Evolutionary conservation across 2,113 vertebrate genomes (phyloP), one percentile per base, ranked within the genome.

Genomic region (Trachemys scripta): DNA sequence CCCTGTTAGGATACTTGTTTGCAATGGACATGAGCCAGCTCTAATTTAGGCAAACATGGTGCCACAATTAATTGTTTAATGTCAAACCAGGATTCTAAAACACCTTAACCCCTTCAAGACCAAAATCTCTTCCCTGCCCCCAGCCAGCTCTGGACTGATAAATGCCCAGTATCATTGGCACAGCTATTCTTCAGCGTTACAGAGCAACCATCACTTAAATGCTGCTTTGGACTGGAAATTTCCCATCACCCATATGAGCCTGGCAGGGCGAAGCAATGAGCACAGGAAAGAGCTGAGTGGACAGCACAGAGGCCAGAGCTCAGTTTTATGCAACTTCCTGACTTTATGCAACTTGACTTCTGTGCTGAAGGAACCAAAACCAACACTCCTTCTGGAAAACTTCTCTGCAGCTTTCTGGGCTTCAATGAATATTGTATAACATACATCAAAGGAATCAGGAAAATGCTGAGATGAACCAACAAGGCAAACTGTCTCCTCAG

Each of bases 21-120:
- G 96, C 92, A 25, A 87, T 93, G 97, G 95, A 93, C 72, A 62
- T 25, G 1, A 88, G 94, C 97, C 96, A 97, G 92, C 83, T 94
- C 85, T 84, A 96, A 90, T 94, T 96, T 47, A 95, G 90, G 94
- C 13, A 69, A 69, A 8, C 62, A n/a, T 35, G 35, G 14, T n/a
- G 62, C 62, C 62, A 35, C 90, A 85, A 92, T 84, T 95, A 88
- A 97, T 96, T 97, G 96, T 93, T 97, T 94, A 87, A 93, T 94
- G 87, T 65, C 49, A 65, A 95, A 90, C 45, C 85, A 47, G 96
- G 83, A 86, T 91, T 88, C 65, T 5, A 72, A 38, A 72, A 19
- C 65, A 38, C n/a, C 65, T 72, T 72, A n/a, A 62, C n/a, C 19
- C n/a, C 65, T 22, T n/a, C 17, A n/a, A 38, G n/a, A 72, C 8